Conservation (phyloP, 2,113 vertebrate species). For the Halichoerus grypus region DNA sequence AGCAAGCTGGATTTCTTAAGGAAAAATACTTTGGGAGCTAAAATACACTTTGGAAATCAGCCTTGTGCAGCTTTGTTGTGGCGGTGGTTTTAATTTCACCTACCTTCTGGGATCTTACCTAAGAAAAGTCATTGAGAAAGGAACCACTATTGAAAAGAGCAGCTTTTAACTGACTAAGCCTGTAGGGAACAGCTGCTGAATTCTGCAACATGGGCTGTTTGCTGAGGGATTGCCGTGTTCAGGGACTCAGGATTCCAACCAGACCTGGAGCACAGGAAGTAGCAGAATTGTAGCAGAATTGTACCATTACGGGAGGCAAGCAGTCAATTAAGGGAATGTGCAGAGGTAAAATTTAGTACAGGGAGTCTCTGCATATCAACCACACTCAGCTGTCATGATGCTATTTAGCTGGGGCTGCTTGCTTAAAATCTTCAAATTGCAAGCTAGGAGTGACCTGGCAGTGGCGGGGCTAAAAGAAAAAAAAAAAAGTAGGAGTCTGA, state of each 20-base stretch:
- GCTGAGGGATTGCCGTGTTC: background rate
- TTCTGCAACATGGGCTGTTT: background rate
- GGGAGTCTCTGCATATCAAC: background rate
- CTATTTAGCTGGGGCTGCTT: background rate
- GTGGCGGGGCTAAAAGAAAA: background rate
- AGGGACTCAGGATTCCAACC: background rate
- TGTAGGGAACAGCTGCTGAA: background rate
- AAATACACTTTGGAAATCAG: background rate
- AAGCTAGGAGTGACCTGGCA: background rate
- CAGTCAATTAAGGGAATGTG: background rate
- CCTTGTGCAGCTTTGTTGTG: background rate
- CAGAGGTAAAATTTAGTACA: background rate
- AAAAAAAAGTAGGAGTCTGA: background rate
- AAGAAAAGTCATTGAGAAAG: background rate
- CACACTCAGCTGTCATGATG: background rate
- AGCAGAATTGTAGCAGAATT: background rate
- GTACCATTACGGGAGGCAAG: background rate
- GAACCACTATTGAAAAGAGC: background rate
- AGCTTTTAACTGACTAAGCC: background rate
- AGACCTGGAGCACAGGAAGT: background rate
- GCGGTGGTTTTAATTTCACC: background rate
- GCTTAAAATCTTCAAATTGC: background rate
- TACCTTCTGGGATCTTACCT: background rate
- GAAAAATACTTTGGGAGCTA: background rate
- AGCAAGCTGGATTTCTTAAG: conserved; percentile 16